These are phyloP conservation scores for Dysidea cf. avara DNA, from an alignment of 37 sponge, comb jelly and placozoan species.

Conservation along the genomic window DNA sequence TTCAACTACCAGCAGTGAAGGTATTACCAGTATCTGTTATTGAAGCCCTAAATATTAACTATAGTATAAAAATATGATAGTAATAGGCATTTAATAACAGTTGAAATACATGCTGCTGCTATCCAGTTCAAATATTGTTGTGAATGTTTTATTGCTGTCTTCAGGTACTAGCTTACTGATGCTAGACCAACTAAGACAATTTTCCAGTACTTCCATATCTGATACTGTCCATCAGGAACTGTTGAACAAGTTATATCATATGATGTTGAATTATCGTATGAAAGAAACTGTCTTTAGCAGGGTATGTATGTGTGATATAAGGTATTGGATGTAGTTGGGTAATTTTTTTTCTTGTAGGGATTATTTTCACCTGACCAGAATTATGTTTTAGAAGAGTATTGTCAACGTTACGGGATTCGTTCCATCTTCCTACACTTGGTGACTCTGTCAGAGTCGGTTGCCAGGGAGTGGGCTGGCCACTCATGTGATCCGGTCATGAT, in stretches of 20 bases:
- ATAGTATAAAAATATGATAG: no score
- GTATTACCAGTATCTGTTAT: no score
- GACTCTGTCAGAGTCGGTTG: slow-evolving; percentile 46
- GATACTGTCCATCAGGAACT: slow-evolving; percentile 29
- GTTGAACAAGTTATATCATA: slow-evolving; percentile 34
- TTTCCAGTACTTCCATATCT: neutral
- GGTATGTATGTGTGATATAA: slow-evolving; percentile 14
- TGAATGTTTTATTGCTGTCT: no score
- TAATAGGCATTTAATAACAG: no score
- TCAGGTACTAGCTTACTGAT: no score
- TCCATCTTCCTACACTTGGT: slow-evolving; percentile 42
- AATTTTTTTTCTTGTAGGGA: slow-evolving; percentile 47
- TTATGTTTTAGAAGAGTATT: slow-evolving; percentile 74
- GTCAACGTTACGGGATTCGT: slow-evolving; percentile 68
- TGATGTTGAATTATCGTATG: slow-evolving; percentile 40
- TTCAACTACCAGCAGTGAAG: no score
- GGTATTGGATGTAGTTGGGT: no score
- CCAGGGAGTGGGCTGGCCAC: slow-evolving; percentile 20
- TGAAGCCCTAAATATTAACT: no score
- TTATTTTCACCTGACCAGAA: slow-evolving; percentile 62
- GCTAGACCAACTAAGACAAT: no score
- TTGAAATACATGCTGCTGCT: no score
- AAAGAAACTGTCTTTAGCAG: slow-evolving; percentile 42
- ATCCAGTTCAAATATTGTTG: no score
- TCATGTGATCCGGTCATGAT: slow-evolving; percentile 62